Percentiles rank a stretch among this genome's conserved stretches.
Conservation (phyloP, 2,888 invertebrate species). For the Cataglyphis rosenhaueri region DNA sequence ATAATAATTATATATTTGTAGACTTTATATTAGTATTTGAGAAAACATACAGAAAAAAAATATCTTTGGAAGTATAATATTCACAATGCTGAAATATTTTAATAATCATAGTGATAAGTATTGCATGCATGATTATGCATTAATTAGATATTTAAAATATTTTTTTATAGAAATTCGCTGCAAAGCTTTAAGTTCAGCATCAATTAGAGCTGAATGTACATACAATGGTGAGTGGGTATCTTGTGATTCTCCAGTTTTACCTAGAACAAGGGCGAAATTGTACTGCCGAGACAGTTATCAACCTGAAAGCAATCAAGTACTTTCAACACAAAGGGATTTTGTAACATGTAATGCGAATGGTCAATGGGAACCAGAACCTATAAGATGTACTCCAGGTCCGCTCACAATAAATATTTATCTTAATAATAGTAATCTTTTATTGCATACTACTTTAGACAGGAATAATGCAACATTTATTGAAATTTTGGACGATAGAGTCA, state of each 20-base stretch:
- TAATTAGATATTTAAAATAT: conserved; percentile 6
- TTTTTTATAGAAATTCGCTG: conserved; percentile 79
- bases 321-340: conserved; percentile 65
- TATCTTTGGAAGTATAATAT: background rate
- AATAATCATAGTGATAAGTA: background rate
- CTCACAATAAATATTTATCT: conserved; percentile 76
- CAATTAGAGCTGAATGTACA: conserved; percentile 74
- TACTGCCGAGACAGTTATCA: conserved; percentile 78
- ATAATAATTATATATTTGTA: background rate
- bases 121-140: background rate
- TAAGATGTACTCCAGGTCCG: conserved; percentile 83
- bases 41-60: background rate
- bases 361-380: conserved; percentile 82
- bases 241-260: conserved; percentile 73
- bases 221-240: conserved; percentile 68
- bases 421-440: conserved; percentile 61
- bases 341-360: conserved; percentile 79
- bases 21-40: background rate
- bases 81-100: background rate
- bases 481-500: conserved; percentile 66
- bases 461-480: conserved; percentile 68
- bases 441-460: conserved; percentile 46
- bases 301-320: conserved; percentile 61
- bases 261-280: conserved; percentile 76
- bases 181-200: conserved; percentile 71